These are phyloP conservation scores for Hormiphora californensis DNA, from an alignment of 37 sponge, comb jelly and placozoan genomes.

Conservation along the genomic window DNA sequence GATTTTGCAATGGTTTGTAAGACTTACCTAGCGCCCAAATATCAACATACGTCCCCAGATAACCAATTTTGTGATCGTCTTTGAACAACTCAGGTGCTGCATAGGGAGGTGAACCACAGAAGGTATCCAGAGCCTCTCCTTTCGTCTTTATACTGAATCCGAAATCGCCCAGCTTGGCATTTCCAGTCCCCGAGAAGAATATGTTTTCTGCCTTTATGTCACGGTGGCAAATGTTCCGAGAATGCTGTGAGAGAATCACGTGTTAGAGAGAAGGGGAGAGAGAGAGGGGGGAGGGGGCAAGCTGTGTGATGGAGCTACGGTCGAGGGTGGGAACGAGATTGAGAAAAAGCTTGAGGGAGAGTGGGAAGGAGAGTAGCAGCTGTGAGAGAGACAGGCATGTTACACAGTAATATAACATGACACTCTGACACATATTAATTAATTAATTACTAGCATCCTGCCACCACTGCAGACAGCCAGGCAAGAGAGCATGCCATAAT, in stretches of 20 bases:
- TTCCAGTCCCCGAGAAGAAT: constrained; percentile 58
- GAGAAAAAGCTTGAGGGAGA: too few relatives aligned
- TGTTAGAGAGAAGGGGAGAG: not conserved
- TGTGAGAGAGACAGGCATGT: too few relatives aligned
- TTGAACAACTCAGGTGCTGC: constrained; percentile 81
- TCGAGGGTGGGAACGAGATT: too few relatives aligned
- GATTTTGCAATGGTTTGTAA: not conserved
- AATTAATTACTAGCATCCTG: too few relatives aligned
- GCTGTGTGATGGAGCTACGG: too few relatives aligned
- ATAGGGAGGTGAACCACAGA: constrained; percentile 86
- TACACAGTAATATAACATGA: too few relatives aligned
- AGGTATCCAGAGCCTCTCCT: constrained; percentile 60
- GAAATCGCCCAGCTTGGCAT: constrained; percentile 77
- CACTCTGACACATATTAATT: too few relatives aligned
- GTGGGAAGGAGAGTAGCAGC: too few relatives aligned
- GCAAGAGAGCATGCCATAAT: too few relatives aligned
- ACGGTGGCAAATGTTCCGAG: constrained; percentile 64
- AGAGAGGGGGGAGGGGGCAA: too few relatives aligned
- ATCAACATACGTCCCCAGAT: constrained; percentile 66
- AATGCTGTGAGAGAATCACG: constrained; percentile 59
- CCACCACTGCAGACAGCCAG: too few relatives aligned
- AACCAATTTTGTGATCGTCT: constrained; percentile 61
- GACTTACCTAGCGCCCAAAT: constrained; percentile 73
- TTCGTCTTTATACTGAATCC: constrained; percentile 68
- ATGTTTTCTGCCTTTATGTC: constrained; percentile 86